Base-by-base conservation (phyloP, 2,888 invertebrate genomes). In the Agonopterix alstromeriana region DNA sequence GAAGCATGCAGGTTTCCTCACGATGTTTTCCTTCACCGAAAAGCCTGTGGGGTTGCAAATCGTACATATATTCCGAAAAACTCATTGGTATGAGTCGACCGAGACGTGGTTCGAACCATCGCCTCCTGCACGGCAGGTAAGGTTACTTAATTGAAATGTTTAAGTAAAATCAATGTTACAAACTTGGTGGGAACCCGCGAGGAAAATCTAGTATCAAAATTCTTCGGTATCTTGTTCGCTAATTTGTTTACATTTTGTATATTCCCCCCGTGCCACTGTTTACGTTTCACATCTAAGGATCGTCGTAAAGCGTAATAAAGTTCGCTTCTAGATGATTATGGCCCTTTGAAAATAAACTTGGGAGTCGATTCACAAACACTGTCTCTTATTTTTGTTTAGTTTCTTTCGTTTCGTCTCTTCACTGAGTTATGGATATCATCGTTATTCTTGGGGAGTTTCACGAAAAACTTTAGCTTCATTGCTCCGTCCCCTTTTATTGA, bases 221-320 rank as follows among this genome's bases (percentile, higher is more conserved):
- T 64, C 61, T 52, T 61, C 67, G 68, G 65, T 68, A 70, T 71
- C 65, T 66, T 59, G 63, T 67, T 70, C 67, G 68, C 73, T 75
- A 79, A 82, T 82, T 82, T 83, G 82, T 85, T 82, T 84, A 78
- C 78, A 67, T 68, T 77, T 73, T 66, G 71, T 70, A 73, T 77
- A 71, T 69, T 70, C 70, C 68, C 14, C 67, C 61, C 65, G 65
- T 62, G 65, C 58, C 66, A 63, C 59, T 81, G 76, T 81, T 82
- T 81, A 77, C 74, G 63, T 73, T 74, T 70, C 65, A 66, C 71
- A 60, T 73, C 70, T 73, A 67, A 73, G 64, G 68, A 71, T 72
- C 62, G 61, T 73, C 72, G 67, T 67, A 60, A 63, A 70, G 65
- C 62, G 70, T 73, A 73, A 77, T 86, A 84, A 86, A 84, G 65